phyloP scores from a whole-genome alignment of 1,140 invertebrate genomes.

The Drosophila arizonae region DNA sequence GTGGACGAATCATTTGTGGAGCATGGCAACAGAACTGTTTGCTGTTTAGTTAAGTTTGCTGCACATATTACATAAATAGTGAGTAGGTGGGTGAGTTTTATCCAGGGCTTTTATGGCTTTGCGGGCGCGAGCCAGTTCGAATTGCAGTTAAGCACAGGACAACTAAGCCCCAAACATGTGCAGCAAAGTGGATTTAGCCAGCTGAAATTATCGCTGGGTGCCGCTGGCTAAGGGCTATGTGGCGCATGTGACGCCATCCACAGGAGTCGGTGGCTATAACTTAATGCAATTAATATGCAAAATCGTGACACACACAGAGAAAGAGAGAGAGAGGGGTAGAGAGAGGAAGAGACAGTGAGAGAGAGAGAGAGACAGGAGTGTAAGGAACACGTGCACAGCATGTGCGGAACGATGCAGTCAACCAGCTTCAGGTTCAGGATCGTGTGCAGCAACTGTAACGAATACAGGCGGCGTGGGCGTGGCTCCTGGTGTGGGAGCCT shows the following conservation, averaged over 20 bases:
- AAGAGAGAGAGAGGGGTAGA: not conserved
- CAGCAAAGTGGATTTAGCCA: constrained; percentile 78
- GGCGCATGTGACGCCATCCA: constrained; percentile 70
- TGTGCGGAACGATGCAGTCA: constrained; percentile 66
- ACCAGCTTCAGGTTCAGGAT: constrained; percentile 46
- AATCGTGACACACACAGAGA: constrained; percentile 71
- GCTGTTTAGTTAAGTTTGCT: constrained; percentile 30
- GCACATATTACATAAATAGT: constrained; percentile 22
- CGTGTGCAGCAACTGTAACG: constrained; percentile 48
- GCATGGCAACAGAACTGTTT: constrained; percentile 23
- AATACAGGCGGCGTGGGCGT: constrained; percentile 23
- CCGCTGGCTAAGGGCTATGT: constrained; percentile 27
- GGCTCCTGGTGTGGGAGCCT: not conserved
- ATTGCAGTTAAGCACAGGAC: constrained; percentile 64
- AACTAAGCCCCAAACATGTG: constrained; percentile 71
- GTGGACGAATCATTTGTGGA: constrained; percentile 31
- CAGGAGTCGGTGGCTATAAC: constrained; percentile 67
- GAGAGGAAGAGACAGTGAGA: too few species aligned
- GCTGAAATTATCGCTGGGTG: constrained; percentile 74
- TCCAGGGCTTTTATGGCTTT: constrained; percentile 28
- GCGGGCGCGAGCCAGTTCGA: constrained; percentile 49
- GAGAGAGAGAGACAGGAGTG: too few species aligned
- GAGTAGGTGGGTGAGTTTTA: constrained; percentile 25
- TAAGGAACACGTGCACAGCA: constrained; percentile 42
- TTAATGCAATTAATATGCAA: constrained; percentile 83